phyloP scores from a whole-genome alignment of 2,113 vertebrate genomes.

The Garra rufa region DNA sequence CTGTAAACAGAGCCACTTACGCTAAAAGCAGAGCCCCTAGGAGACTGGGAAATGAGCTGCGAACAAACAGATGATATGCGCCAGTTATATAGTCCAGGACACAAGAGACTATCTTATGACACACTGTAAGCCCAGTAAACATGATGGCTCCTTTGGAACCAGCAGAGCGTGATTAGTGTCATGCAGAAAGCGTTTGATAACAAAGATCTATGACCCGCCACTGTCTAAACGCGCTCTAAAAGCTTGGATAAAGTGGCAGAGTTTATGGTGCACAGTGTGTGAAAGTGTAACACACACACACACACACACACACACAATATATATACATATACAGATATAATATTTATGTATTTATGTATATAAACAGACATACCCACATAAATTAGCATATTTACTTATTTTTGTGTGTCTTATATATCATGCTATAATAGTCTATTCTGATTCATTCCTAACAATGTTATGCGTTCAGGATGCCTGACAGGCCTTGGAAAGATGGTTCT shows the following conservation, averaged over 20 bases:
- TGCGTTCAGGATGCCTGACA: background rate
- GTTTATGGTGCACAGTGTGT: constrained; percentile 9
- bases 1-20: constrained; percentile 27
- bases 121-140: constrained; percentile 31
- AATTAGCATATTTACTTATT: background rate
- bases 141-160: constrained; percentile 37
- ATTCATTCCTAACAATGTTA: constrained; percentile 1
- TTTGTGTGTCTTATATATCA: background rate
- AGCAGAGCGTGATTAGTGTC: constrained; percentile 34
- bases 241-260: constrained; percentile 21
- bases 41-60: constrained; percentile 39
- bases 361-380: background rate
- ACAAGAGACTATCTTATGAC: constrained; percentile 39
- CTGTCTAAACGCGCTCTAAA: constrained; percentile 12
- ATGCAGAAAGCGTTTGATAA: constrained; percentile 36
- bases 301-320: background rate
- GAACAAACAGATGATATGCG: constrained; percentile 28
- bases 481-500: constrained; percentile 17
- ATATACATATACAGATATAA: background rate
- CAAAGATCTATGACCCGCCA: constrained; percentile 33
- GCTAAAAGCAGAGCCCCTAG: constrained; percentile 21
- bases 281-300: background rate
- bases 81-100: constrained; percentile 41
- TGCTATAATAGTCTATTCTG: background rate
- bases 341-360: background rate